Base-by-base conservation (phyloP, 2,797 vertebrate species). In the Pseudomugil gertrudae region DNA sequence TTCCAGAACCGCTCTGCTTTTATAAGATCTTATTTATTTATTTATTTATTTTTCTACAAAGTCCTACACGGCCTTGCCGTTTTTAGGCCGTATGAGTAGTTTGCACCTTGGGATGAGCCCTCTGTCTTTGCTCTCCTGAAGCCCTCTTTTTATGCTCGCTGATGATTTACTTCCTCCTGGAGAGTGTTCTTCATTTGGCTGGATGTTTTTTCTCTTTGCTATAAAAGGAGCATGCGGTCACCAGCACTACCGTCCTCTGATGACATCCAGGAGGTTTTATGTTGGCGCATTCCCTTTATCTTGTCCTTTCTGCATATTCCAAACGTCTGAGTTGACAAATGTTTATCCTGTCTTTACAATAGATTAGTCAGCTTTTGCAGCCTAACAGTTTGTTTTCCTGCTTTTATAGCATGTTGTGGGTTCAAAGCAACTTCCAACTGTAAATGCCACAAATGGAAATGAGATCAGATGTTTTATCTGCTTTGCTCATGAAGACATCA, bases 121-220 rank as follows among this genome's bases (percentile, higher is more conserved):
- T 29, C 7, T n/a, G 56, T 17, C 19, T 58, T n/a, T 29, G 15
- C 57, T 40, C 35, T 30, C 26, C 35, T 53, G 30, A 36, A 51
- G 48, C 36, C 17, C 17, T 38, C 33, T 19, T 62, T 7, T 36
- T 52, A 36, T 19, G 36, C 36, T 2, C 24, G 35, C 32, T 40
- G 33, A 52, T 36, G 33, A 51, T 52, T 32, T 51, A 32, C 26
- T n/a, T 53, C 50, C 27, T 63, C 33, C 24, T 53, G 35, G 33
- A 14, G 14, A 24, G 35, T 48, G 45, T 52, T 63, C 19, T 63
- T 29, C 23, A 11, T 32, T 52, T 29, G 35, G 48, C 17, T n/a
- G 24, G 26, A n/a, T n/a, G 50, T n/a, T 40, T 33, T 26, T 53
- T 38, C 23, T 24, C 38, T 30, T 53, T 21, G 11, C n/a, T 63